Conservation (phyloP, 2,113 vertebrate species). For the Pao palembangensis region DNA sequence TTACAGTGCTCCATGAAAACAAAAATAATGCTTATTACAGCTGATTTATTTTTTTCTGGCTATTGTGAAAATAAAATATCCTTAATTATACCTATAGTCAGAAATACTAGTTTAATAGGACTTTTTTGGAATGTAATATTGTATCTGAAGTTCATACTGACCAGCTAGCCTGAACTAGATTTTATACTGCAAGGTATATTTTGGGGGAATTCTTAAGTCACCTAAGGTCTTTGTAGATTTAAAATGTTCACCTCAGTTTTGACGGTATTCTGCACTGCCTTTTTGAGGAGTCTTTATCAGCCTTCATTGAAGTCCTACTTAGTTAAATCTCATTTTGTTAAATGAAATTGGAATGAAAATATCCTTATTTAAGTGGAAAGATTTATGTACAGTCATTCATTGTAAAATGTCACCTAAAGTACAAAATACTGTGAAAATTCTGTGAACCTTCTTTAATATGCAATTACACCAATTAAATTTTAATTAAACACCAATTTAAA, state of each 20-base stretch:
- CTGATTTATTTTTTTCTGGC: conserved; percentile 19
- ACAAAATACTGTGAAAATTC: neutral
- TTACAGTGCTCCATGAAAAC: conserved; percentile 20
- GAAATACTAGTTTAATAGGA: conserved; percentile 32
- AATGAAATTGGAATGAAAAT: conserved; percentile 18
- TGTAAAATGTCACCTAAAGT: neutral
- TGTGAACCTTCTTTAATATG: no score
- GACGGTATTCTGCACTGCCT: conserved; percentile 32
- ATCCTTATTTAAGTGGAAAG: neutral
- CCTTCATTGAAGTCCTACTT: conserved; percentile 29
- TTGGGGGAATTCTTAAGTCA: conserved; percentile 29
- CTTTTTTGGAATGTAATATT: conserved; percentile 34
- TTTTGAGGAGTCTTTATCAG: conserved; percentile 31
- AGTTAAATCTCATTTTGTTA: conserved; percentile 24
- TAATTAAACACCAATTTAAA: no score
- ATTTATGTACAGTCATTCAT: neutral
- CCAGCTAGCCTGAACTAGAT: conserved; percentile 24
- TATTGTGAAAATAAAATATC: conserved; percentile 27
- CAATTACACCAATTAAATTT: no score
- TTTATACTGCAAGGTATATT: conserved; percentile 50
- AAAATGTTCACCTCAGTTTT: conserved; percentile 12
- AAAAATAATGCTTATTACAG: conserved; percentile 14
- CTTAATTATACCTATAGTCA: conserved; percentile 36
- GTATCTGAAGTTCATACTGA: conserved; percentile 31
- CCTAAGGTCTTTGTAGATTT: conserved; percentile 22